Conservation (phyloP, 1,140 invertebrate genomes). For the Nixonia krombeini region DNA sequence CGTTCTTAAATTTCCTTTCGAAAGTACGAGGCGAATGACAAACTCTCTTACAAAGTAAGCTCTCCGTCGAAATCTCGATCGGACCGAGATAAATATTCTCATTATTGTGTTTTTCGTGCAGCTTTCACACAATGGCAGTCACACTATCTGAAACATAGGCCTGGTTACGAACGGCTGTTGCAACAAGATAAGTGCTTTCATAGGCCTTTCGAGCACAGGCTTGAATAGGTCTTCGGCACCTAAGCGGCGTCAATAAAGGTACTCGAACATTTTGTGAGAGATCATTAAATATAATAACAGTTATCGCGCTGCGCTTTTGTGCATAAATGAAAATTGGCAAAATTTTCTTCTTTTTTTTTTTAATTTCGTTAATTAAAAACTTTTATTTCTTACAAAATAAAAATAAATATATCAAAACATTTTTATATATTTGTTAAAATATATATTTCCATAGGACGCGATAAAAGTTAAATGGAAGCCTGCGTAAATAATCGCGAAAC, state of each 20-base stretch:
- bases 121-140: conserved; percentile 16
- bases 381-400: too few relatives aligned
- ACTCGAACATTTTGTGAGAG: conserved; percentile 13
- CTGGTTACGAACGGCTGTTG: conserved; percentile 58
- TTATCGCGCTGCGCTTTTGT: too few relatives aligned
- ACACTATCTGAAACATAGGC: conserved; percentile 54
- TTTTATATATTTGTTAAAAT: too few relatives aligned
- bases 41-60: neutral
- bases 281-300: neutral
- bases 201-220: conserved; percentile 52
- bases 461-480: too few relatives aligned
- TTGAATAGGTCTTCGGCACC: conserved; percentile 29
- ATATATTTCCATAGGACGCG: too few relatives aligned
- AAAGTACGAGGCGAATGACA: neutral
- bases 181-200: conserved; percentile 62
- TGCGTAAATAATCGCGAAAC: too few relatives aligned
- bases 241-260: conserved; percentile 26
- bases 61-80: neutral
- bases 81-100: conserved; percentile 1
- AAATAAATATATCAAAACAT: too few relatives aligned
- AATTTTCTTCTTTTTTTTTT: too few relatives aligned
- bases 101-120: conserved; percentile 6
- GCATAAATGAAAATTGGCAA: too few relatives aligned
- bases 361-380: too few relatives aligned
- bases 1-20: too few relatives aligned